Evolutionary conservation across 2,113 vertebrate species (phyloP), one percentile per base, ranked within the genome.

Genomic region (Hippoglossus stenolepis): DNA sequence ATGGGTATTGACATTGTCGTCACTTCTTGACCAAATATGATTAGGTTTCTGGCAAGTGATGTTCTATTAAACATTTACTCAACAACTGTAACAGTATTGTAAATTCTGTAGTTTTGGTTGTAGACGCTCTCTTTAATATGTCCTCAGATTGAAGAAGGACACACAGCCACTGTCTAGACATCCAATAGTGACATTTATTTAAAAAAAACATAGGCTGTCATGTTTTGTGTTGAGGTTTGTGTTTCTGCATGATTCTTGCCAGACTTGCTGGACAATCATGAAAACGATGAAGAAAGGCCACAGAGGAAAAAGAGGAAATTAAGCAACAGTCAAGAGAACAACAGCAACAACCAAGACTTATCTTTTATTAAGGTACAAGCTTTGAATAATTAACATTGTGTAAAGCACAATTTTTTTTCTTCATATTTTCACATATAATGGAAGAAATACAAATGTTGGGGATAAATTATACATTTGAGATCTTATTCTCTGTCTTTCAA

Each of bases 201-300:
- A 43, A 65, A 61, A 49, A 45, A 43, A 43, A 64, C 53, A 38
- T 13, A 43, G 21, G 3, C 12, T 54, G 13, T 40, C 3, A 0
- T 17, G 13, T 83, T 47, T 73, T 58, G 9, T 71, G 73, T 58
- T 74, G 10, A 76, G 0, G 0, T 5, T 3, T 83, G 40, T 72
- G 15, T 73, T 11, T 79, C 6, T 57, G 11, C 85, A 83, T 78
- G 35, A 56, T 54, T 87, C 73, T 62, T 85, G 81, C 38, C 93
- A 98, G 97, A 96, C 75, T 94, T 97, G 63, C 65, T 99, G 85
- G 97, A 96, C 79, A 98, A 96, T 86, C 96, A 97, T 85, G 96
- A 96, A 20, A 96, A 97, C 1, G 94, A 95, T 7, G 96, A 96
- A 9, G 94, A 96, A 62, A 96, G 95, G 5, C 96, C 96, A 59